Conservation (phyloP, 2,888 invertebrate genomes). For the Scelioninae gen. 2 region DNA sequence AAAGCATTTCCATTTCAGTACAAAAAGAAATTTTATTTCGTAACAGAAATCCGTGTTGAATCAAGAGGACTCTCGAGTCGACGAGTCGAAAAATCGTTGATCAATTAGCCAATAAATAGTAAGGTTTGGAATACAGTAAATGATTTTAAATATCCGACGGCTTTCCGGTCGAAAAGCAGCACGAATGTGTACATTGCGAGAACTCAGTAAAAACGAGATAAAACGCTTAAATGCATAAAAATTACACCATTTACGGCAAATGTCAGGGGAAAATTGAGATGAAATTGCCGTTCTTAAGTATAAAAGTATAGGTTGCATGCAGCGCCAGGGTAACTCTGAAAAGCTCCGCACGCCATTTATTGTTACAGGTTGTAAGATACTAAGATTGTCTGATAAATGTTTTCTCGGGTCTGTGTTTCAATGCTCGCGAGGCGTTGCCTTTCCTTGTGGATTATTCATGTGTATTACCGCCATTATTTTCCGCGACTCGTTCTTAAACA, state of each 20-base stretch:
- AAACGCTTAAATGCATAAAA: constrained; percentile 56
- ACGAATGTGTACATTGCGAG: constrained; percentile 32
- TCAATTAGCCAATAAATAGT: constrained; percentile 6
- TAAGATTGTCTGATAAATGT: constrained; percentile 56
- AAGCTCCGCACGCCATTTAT: constrained; percentile 52
- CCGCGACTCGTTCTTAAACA: no score
- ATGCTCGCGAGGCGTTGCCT: constrained; percentile 44
- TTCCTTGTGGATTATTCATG: constrained; percentile 9
- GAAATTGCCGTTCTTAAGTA: constrained; percentile 56
- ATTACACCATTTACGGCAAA: constrained; percentile 57
- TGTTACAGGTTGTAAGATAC: constrained; percentile 52
- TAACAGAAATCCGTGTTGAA: no score
- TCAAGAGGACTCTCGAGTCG: no score
- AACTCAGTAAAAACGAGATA: constrained; percentile 39
- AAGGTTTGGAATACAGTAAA: constrained; percentile 8
- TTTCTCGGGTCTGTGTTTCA: constrained; percentile 30
- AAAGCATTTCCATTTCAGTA: no score
- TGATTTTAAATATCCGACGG: constrained; percentile 20
- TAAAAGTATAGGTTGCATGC: constrained; percentile 52
- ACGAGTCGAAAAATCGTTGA: constrained; percentile 11
- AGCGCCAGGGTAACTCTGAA: constrained; percentile 43
- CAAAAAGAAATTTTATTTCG: no score
- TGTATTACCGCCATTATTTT: no score
- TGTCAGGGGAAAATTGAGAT: constrained; percentile 56
- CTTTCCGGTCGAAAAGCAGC: no score